phyloP scores from a whole-genome alignment of 2,797 vertebrate genomes.

The Rhinophrynus dorsalis region DNA sequence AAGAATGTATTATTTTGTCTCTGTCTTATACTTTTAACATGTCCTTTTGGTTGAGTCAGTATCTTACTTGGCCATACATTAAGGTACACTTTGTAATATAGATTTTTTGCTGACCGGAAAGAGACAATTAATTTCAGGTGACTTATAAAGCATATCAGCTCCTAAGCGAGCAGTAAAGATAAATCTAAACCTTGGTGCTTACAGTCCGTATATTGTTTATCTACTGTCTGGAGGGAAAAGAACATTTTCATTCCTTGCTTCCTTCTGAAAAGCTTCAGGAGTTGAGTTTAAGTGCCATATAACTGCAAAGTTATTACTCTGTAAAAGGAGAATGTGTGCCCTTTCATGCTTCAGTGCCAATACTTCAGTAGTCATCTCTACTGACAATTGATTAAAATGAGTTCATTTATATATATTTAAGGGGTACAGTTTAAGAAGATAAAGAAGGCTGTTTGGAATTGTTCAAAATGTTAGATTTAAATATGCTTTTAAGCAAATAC shows the following conservation, averaged over 20 bases:
- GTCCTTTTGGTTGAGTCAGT: background rate
- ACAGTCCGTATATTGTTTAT: slow-evolving; percentile 21
- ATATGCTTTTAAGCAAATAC: no score
- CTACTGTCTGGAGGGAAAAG: slow-evolving; percentile 10
- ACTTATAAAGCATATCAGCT: slow-evolving; percentile 22
- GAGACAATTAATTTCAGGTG: slow-evolving; percentile 13
- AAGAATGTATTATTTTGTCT: slow-evolving; percentile 12
- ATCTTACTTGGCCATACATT: slow-evolving; percentile 7
- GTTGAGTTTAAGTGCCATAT: slow-evolving; percentile 25
- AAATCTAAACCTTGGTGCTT: slow-evolving; percentile 21
- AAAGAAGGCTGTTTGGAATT: background rate
- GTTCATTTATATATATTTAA: slow-evolving; percentile 17
- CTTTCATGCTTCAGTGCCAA: slow-evolving; percentile 28
- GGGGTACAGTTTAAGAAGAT: background rate
- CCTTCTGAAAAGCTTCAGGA: slow-evolving; percentile 4
- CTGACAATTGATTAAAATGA: slow-evolving; percentile 36
- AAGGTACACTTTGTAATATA: background rate
- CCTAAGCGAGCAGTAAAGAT: slow-evolving; percentile 1
- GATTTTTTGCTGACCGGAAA: background rate
- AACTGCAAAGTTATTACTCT: slow-evolving; percentile 37
- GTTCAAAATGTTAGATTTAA: background rate
- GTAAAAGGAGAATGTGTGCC: slow-evolving; percentile 40
- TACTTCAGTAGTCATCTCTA: slow-evolving; percentile 1
- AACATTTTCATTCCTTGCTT: slow-evolving; percentile 18
- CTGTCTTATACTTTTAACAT: background rate